A percentile compares a stretch with the other conserved stretches of the same genome.
Conservation (phyloP, 2,888 invertebrate genomes). For the Hydrotaea diabolus region DNA sequence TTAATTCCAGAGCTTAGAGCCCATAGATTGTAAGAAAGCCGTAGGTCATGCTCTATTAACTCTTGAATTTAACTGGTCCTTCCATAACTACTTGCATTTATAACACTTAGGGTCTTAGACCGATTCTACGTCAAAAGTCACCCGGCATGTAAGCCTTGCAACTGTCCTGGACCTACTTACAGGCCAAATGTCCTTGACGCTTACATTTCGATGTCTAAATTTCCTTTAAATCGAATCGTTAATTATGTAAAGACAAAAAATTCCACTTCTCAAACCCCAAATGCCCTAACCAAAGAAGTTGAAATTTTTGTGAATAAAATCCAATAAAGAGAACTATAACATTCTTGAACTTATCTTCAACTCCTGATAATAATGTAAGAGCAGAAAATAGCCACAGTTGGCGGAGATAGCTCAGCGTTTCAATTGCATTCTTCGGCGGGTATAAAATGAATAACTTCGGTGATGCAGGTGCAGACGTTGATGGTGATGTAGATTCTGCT, state of each 20-base stretch:
- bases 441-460: conserved; percentile 18
- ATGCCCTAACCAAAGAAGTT: neutral
- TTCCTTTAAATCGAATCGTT: too few species aligned
- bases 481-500: neutral
- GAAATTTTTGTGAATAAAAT: neutral
- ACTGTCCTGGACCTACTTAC: too few species aligned
- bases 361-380: conserved; percentile 53
- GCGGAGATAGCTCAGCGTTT: neutral
- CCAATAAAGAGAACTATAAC: neutral
- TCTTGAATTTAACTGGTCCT: too few species aligned
- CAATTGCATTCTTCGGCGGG: conserved; percentile 52
- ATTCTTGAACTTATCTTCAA: conserved; percentile 56
- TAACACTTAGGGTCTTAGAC: too few species aligned
- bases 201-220: neutral
- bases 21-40: too few species aligned
- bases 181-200: too few species aligned
- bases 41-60: too few species aligned
- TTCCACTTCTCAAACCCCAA: neutral
- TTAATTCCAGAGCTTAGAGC: too few species aligned
- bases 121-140: too few species aligned
- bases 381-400: conserved; percentile 43
- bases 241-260: neutral
- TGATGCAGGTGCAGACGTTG: too few species aligned
- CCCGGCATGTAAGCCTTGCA: too few species aligned
- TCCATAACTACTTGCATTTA: too few species aligned